A percentile compares a stretch with the other conserved stretches of the same genome.
Conservation (phyloP, 2,113 vertebrate genomes). For the Anser cygnoides region DNA sequence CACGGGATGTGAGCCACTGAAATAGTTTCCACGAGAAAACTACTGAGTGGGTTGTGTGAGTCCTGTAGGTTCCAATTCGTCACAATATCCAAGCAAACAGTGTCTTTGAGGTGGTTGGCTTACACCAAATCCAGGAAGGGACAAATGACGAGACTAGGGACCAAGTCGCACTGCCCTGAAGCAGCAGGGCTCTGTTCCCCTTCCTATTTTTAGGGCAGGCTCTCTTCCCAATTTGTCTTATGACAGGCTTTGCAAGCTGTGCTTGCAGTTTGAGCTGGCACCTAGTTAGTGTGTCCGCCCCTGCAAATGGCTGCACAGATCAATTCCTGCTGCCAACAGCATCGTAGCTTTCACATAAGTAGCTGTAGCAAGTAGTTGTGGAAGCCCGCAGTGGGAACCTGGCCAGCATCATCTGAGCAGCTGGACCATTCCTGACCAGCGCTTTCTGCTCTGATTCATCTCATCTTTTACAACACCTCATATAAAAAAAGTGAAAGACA, state of each 20-base stretch:
- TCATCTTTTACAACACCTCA: background rate
- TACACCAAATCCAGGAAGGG: accelerated
- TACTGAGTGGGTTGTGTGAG: background rate
- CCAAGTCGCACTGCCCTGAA: background rate
- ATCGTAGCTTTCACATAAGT: too few species aligned
- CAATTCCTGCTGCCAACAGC: background rate
- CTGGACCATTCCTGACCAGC: background rate
- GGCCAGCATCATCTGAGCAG: background rate
- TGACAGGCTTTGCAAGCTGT: background rate
- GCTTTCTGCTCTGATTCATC: background rate
- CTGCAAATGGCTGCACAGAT: too few species aligned
- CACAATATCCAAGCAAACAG: too few species aligned
- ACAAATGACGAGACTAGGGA: too few species aligned
- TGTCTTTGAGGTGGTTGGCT: accelerated
- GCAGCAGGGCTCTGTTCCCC: background rate
- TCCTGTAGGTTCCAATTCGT: background rate
- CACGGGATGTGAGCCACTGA: background rate
- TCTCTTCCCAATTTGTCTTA: background rate
- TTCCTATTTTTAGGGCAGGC: background rate
- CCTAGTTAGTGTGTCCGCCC: background rate
- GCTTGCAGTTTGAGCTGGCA: background rate
- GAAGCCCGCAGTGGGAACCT: background rate
- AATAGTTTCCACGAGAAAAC: background rate
- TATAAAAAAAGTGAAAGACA: background rate
- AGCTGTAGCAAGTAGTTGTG: background rate